Evolutionary conservation across 2,797 vertebrate genomes (phyloP).

Genomic region (Pseudochirops cupreus): DNA sequence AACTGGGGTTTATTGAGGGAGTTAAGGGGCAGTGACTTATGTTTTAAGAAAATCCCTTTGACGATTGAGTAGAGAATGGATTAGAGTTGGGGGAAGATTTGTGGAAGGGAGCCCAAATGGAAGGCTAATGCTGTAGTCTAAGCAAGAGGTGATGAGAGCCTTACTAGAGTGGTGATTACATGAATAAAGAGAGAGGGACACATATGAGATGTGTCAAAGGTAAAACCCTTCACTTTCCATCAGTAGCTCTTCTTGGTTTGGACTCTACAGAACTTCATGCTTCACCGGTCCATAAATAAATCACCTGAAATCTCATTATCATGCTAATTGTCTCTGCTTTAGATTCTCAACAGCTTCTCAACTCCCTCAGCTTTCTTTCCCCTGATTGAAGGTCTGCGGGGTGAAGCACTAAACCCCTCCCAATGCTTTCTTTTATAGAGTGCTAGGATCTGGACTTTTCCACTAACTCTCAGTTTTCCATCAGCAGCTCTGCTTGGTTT

Average conservation of each 20-base stretch:
- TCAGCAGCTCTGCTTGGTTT: neutral
- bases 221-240: neutral
- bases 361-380: neutral
- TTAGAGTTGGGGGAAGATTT: neutral
- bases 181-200: neutral
- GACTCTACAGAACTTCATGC: neutral
- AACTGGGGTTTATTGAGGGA: neutral
- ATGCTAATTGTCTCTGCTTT: neutral
- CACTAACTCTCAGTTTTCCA: neutral
- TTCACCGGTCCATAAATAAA: neutral
- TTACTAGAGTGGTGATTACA: neutral
- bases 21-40: neutral
- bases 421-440: neutral
- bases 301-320: neutral
- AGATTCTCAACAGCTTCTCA: neutral
- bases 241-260: neutral
- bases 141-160: neutral
- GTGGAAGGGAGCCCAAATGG: neutral
- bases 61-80: neutral
- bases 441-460: neutral
- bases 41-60: neutral
- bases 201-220: neutral
- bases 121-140: neutral
- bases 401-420: neutral
- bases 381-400: neutral